These are phyloP conservation scores for Agrotis puta DNA, from an alignment of 2,888 invertebrate species.

Conservation along the genomic window DNA sequence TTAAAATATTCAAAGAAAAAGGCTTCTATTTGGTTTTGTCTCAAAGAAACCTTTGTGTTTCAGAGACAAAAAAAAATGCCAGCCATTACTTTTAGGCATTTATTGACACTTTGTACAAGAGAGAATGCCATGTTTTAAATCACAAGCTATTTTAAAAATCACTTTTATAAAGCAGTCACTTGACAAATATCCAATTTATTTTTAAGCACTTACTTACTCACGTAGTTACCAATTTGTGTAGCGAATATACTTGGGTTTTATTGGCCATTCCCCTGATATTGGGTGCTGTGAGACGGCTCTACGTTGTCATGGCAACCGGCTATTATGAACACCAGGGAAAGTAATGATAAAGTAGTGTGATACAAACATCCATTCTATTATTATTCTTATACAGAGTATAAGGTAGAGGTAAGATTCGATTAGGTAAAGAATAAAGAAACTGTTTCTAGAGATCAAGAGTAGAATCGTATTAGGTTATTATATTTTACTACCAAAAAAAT, in stretches of 20 bases:
- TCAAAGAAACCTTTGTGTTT: slow-evolving; percentile 40
- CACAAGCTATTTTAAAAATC: slow-evolving; percentile 44
- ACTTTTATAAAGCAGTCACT: slow-evolving; percentile 64
- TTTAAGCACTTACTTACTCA: slow-evolving; percentile 69
- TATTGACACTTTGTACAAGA: slow-evolving; percentile 30
- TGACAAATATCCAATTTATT: slow-evolving; percentile 73
- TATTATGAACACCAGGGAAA: slow-evolving; percentile 58
- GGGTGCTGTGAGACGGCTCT: slow-evolving; percentile 72
- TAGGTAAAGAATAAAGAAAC: slow-evolving; percentile 30
- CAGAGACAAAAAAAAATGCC: slow-evolving; percentile 11
- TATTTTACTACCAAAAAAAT: slow-evolving; percentile 49
- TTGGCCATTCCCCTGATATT: slow-evolving; percentile 83
- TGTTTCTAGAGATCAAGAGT: slow-evolving; percentile 22
- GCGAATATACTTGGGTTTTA: slow-evolving; percentile 82
- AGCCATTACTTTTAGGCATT: slow-evolving; percentile 18
- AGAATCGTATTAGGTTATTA: slow-evolving; percentile 8
- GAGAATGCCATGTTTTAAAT: slow-evolving; percentile 40
- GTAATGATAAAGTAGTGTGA: slow-evolving; percentile 59
- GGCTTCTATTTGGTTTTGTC: slow-evolving; percentile 8
- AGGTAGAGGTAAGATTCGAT: slow-evolving; percentile 30
- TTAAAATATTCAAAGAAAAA: slow-evolving; percentile 41
- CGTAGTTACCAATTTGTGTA: slow-evolving; percentile 68
- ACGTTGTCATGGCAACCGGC: slow-evolving; percentile 70
- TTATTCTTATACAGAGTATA: slow-evolving; percentile 36
- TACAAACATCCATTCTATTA: slow-evolving; percentile 45